Conservation (phyloP, 2,888 invertebrate species). For the Oasisia sp. region DNA sequence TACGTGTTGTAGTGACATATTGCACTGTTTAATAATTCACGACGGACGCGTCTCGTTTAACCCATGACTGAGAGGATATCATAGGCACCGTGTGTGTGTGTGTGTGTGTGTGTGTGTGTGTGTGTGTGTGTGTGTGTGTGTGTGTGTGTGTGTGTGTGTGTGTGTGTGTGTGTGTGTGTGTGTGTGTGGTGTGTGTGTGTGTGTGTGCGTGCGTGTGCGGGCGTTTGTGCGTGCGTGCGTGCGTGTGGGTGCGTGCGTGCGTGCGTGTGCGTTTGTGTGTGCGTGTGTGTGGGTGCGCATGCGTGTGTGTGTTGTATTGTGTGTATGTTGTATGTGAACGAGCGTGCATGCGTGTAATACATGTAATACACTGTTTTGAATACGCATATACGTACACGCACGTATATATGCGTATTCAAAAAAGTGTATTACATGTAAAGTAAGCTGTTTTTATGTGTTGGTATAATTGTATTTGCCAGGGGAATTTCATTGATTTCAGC, state of each 20-base stretch:
- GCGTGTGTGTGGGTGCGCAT: background rate
- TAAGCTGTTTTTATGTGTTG: no score
- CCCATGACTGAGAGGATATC: background rate
- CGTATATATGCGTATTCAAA: no score
- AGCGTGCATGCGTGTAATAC: no score
- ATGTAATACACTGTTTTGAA: no score
- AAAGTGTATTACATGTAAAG: no score
- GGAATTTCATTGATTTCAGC: no score
- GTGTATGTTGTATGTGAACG: no score
- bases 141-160: background rate
- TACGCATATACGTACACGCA: no score
- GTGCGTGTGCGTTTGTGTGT: background rate
- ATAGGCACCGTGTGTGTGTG: background rate
- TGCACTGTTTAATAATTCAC: slow-evolving; percentile 13
- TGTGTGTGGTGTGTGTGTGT: background rate
- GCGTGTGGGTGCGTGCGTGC: background rate
- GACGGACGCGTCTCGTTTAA: background rate
- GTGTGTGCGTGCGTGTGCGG: background rate
- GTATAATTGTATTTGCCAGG: no score
- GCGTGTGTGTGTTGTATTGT: no score
- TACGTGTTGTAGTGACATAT: background rate
- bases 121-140: background rate
- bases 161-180: background rate
- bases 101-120: background rate
- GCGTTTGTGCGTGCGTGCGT: background rate